Conservation (phyloP, 2,113 vertebrate species). For the Microcebus murinus region DNA sequence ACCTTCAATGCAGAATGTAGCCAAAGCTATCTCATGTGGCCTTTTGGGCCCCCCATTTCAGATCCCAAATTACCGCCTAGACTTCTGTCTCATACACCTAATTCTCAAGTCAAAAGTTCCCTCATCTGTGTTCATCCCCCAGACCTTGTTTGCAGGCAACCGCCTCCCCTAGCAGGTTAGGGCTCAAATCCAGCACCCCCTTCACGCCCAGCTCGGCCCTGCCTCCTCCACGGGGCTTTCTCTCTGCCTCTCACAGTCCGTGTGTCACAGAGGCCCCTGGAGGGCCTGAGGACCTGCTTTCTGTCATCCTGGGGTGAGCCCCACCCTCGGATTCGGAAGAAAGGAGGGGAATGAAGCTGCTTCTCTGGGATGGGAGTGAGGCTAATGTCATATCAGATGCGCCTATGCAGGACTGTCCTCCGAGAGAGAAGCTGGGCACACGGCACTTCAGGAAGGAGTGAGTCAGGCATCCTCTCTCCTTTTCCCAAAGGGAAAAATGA, state of each 20-base stretch:
- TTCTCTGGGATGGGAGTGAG: neutral
- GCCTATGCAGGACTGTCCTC: neutral
- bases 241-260: neutral
- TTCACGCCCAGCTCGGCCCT: neutral
- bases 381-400: neutral
- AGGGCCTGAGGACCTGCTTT: neutral
- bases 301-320: neutral
- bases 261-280: neutral
- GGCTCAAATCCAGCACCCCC: neutral
- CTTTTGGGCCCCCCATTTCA: neutral
- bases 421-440: neutral
- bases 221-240: neutral
- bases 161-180: neutral
- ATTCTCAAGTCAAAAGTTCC: neutral
- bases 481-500: conserved; percentile 34
- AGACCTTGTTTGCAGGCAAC: neutral
- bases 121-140: neutral
- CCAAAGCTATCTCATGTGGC: neutral
- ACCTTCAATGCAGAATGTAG: neutral
- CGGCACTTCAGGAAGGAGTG: neutral
- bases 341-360: neutral
- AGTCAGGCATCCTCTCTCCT: neutral
- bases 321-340: neutral
- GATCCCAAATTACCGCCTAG: neutral
- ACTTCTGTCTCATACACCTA: neutral